Conservation (phyloP, 2,113 vertebrate genomes). For the Balaeniceps rex region DNA sequence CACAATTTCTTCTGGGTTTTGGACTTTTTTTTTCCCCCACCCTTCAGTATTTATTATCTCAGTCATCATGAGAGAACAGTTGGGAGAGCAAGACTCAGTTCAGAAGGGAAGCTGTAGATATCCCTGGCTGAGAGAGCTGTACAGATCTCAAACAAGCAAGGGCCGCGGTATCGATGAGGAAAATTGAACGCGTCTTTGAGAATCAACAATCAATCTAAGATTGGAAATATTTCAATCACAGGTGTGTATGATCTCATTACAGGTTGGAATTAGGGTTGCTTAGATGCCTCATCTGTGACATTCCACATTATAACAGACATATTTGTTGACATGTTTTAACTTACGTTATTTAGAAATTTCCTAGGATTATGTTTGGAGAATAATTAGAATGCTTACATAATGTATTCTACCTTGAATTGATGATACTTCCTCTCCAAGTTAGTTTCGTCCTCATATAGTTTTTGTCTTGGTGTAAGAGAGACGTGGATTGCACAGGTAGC, state of each 20-base stretch:
- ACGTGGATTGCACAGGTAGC: too few relatives aligned
- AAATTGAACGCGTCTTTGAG: background rate
- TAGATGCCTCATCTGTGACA: background rate
- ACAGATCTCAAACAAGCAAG: background rate
- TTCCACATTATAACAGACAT: background rate
- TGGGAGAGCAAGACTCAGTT: background rate
- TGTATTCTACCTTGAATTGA: background rate
- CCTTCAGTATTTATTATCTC: background rate
- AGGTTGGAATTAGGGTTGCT: background rate
- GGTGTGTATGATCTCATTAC: background rate
- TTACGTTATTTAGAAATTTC: background rate
- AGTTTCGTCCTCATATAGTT: background rate
- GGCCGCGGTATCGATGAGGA: background rate
- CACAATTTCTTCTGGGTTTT: background rate
- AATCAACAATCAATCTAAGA: background rate
- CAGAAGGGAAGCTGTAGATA: background rate
- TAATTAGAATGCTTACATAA: background rate
- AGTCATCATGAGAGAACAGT: background rate
- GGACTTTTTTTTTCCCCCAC: background rate
- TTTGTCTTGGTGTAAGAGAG: background rate
- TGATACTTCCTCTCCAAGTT: background rate
- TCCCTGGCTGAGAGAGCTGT: background rate
- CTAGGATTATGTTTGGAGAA: background rate
- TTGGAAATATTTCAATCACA: background rate
- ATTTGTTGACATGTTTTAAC: background rate